phyloP scores from a whole-genome alignment of 2,888 invertebrate species.

The Ganaspis brasiliensis region DNA sequence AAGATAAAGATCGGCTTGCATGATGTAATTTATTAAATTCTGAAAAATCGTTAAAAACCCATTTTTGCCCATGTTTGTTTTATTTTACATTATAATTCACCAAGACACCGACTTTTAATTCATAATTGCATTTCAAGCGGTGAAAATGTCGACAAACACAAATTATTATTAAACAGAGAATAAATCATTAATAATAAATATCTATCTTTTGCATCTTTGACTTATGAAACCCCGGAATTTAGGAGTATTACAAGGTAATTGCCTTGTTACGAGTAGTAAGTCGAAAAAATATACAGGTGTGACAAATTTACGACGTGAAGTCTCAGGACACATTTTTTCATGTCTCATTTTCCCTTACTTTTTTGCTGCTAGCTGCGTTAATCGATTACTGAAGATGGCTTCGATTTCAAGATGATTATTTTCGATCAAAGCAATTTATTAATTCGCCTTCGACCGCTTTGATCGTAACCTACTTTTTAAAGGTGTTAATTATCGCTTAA shows the following conservation, averaged over 20 bases:
- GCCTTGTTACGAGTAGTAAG: not conserved
- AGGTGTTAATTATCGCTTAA: constrained; percentile 9
- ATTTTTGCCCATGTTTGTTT: too few relatives aligned
- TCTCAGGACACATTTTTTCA: not conserved
- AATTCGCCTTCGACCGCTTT: not conserved
- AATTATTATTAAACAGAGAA: not conserved
- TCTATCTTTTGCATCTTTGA: constrained; percentile 15
- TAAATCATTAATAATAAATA: constrained; percentile 15
- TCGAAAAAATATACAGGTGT: not conserved
- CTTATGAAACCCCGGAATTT: constrained; percentile 14
- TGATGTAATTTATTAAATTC: too few relatives aligned
- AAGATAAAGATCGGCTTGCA: too few relatives aligned
- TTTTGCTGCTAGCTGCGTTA: not conserved
- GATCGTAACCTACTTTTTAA: not conserved
- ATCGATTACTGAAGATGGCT: not conserved
- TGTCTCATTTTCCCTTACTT: constrained; percentile 10
- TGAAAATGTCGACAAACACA: not conserved
- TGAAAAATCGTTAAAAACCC: too few relatives aligned
- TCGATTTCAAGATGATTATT: constrained; percentile 10
- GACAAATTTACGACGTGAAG: constrained; percentile 18
- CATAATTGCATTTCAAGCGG: not conserved
- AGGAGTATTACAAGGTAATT: constrained; percentile 17
- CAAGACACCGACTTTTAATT: too few relatives aligned
- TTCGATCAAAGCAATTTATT: not conserved
- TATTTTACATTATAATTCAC: too few relatives aligned